Conservation (phyloP, 2,888 invertebrate genomes). For the Lutraria lutraria region DNA sequence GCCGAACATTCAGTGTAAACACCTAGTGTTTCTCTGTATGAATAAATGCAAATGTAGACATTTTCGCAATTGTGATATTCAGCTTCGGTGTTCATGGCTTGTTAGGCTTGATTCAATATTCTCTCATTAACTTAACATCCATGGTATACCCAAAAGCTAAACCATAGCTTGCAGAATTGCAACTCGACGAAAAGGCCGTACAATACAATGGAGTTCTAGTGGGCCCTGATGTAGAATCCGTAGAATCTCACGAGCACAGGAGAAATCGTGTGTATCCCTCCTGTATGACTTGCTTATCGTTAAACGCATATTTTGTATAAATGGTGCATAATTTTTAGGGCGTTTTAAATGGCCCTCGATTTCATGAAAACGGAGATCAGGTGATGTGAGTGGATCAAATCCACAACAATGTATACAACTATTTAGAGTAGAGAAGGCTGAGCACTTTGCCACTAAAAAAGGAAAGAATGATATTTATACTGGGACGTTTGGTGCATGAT, state of each 20-base stretch:
- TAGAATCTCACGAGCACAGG: constrained; percentile 32
- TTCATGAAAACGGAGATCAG: neutral
- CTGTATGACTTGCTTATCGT: constrained; percentile 17
- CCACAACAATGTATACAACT: constrained; percentile 11
- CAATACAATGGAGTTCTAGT: constrained; percentile 28
- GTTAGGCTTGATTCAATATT: constrained; percentile 9
- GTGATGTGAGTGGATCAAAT: constrained; percentile 28
- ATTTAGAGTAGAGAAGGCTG: neutral
- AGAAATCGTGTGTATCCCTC: constrained; percentile 8
- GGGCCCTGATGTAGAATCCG: constrained; percentile 44
- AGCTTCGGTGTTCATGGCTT: constrained; percentile 30
- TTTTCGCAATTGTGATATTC: constrained; percentile 37
- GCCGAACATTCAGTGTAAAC: constrained; percentile 21
- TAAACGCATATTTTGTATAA: constrained; percentile 20
- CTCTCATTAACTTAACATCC: neutral
- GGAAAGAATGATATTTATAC: constrained; percentile 21
- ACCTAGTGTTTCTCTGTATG: constrained; percentile 21
- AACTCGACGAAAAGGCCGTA: constrained; percentile 49
- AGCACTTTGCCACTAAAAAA: neutral
- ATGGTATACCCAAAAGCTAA: neutral
- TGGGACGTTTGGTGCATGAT: neutral
- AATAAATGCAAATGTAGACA: constrained; percentile 23
- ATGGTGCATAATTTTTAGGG: constrained; percentile 20
- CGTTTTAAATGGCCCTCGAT: constrained; percentile 10
- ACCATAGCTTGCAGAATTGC: constrained; percentile 35